Evolutionary conservation across 1,140 invertebrate genomes (phyloP), one percentile per base, ranked within the genome.

Genomic region (Calliopsis andreniformis): DNA sequence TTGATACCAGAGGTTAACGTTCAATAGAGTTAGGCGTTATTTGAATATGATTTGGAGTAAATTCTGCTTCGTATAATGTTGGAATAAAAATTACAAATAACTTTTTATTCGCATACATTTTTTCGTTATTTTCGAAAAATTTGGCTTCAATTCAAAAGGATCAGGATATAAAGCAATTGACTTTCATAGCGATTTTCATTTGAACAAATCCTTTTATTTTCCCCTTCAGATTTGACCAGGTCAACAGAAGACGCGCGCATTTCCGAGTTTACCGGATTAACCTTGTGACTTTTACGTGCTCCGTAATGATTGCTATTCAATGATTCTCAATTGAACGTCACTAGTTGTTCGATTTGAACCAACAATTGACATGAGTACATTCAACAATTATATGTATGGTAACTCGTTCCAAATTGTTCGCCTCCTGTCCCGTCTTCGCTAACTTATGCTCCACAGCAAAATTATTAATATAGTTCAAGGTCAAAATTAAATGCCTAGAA

Each of bases 211-310:
- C 35, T 39, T 39, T 47, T 4, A 47, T 18, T 18, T 49, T 23
- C 14, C n/a, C n/a, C n/a, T 49, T 49, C 7, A n/a, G 1, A 6
- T 49, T n/a, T 18, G 0, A n/a, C 20, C n/a, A 8, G 47, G n/a
- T 49, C n/a, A 49, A 23, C 20, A 30, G 32, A 20, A 51, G 30
- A 35, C 30, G 30, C 8, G 16, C 23, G 18, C 12, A 18, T 35
- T 53, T 12, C 51, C 39, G 12, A 35, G 45, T 63, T 80, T 53
- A 62, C 23, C 25, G 45, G 49, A 82, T 81, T 82, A 82, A 83
- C 66, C 56, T 51, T 12, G 20, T 12, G n/a, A 16, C 25, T 42
- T 1, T 25, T 78, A 16, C 35, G 51, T n/a, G 18, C 59, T 56
- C 61, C 25, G 47, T 47, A 30, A 45, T 7, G 42, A 69, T 83